phyloP scores from a whole-genome alignment of 2,113 vertebrate genomes.

The Dipodomys merriami region DNA sequence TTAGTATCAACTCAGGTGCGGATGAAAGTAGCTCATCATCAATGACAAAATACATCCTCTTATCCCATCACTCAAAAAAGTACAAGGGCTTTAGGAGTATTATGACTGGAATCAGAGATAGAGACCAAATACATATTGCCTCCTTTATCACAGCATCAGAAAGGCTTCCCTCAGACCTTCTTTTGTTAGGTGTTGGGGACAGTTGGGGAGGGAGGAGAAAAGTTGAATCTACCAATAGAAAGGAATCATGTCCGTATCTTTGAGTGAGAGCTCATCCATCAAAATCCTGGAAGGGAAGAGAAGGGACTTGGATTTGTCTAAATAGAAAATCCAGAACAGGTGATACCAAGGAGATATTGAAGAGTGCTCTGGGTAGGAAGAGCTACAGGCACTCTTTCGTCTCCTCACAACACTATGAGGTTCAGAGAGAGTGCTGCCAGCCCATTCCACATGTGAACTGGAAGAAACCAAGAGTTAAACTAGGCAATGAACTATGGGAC shows the following conservation, averaged over 20 bases:
- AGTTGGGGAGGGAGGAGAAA: background rate
- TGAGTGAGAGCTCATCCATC: background rate
- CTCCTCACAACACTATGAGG: background rate
- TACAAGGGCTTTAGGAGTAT: background rate
- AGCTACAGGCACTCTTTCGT: background rate
- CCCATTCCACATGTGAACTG: background rate
- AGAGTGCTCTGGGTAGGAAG: background rate
- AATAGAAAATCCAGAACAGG: accelerated
- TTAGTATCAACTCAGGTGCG: background rate
- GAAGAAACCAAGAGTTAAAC: background rate
- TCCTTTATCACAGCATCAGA: background rate
- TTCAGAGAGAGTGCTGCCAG: background rate
- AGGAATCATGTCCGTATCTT: background rate
- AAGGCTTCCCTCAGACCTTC: background rate
- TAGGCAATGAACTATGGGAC: background rate
- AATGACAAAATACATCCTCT: background rate
- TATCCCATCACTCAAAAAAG: background rate
- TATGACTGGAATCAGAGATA: background rate
- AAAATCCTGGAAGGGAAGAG: background rate
- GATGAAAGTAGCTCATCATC: background rate
- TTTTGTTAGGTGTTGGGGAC: no score
- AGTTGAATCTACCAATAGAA: background rate
- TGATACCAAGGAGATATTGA: conserved; percentile 9
- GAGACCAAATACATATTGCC: background rate
- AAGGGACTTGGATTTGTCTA: background rate